phyloP scores from a whole-genome alignment of 1,140 invertebrate species.

The Lethocerus indicus region DNA sequence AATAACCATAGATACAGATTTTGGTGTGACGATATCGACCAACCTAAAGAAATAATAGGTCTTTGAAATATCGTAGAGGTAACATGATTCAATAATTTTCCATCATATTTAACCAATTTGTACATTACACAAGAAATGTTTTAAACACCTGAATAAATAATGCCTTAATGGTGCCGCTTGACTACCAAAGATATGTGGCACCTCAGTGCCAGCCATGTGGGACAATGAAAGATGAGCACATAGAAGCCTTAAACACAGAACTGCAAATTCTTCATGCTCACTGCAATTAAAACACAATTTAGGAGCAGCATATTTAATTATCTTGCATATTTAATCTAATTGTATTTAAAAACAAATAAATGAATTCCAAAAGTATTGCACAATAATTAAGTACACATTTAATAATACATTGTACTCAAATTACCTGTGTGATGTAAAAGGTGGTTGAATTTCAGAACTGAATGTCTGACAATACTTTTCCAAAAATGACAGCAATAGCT shows the following conservation, averaged over 20 bases:
- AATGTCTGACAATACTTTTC: conserved; percentile 43
- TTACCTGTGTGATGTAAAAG: conserved; percentile 10
- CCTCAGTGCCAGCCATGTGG: conserved; percentile 28
- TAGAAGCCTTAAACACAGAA: conserved; percentile 36
- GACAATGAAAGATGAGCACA: conserved; percentile 40
- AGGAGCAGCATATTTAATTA: background rate
- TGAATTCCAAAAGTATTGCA: too few species aligned
- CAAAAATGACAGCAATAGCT: conserved; percentile 34
- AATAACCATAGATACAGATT: conserved; percentile 32
- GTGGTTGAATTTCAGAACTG: too few species aligned
- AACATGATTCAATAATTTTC: background rate
- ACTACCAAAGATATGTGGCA: conserved; percentile 28
- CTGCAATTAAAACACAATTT: conserved; percentile 19
- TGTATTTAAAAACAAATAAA: too few species aligned
- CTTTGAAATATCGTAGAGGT: too few species aligned
- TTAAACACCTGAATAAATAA: conserved; percentile 31
- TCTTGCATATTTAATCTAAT: too few species aligned
- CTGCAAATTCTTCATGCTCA: conserved; percentile 40
- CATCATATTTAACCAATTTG: background rate
- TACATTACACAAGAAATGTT: conserved; percentile 8
- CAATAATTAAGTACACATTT: background rate
- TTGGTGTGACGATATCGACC: conserved; percentile 37
- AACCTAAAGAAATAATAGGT: conserved; percentile 27
- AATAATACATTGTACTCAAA: background rate
- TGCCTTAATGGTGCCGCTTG: conserved; percentile 36